Evolutionary conservation across 2,113 vertebrate genomes (phyloP).

Genomic region (Petrocephalus zakoni): DNA sequence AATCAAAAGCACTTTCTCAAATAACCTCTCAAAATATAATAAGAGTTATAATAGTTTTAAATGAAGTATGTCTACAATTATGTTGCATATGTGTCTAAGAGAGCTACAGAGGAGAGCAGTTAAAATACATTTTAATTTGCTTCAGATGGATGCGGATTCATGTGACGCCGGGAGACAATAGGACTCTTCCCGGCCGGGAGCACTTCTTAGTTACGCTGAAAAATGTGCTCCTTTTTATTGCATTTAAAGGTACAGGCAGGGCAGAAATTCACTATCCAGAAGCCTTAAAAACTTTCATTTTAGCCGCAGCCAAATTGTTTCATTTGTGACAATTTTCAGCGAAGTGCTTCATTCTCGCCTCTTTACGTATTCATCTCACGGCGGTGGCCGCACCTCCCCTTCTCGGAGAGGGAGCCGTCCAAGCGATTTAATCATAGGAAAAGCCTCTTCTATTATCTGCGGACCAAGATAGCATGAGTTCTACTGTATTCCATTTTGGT

Average conservation of each 20-base stretch:
- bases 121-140: slow-evolving; percentile 31
- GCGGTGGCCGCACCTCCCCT: neutral
- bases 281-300: slow-evolving; percentile 1
- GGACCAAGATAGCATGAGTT: neutral
- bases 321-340: neutral
- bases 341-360: neutral
- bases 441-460: neutral
- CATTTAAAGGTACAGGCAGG: slow-evolving; percentile 16
- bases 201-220: slow-evolving; percentile 19
- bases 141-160: slow-evolving; percentile 19
- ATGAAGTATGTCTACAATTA: neutral
- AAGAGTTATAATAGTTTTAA: neutral
- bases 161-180: slow-evolving; percentile 30
- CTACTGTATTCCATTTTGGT: neutral
- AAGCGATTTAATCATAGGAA: neutral
- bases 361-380: neutral
- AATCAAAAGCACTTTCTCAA: neutral
- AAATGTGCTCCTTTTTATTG: slow-evolving; percentile 39
- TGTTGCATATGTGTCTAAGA: slow-evolving; percentile 9
- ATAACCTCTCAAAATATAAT: neutral
- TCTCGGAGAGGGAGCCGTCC: neutral
- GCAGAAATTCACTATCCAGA: neutral
- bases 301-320: neutral
- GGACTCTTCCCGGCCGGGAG: slow-evolving; percentile 25
- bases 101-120: neutral